phyloP scores from a whole-genome alignment of 2,113 vertebrate genomes.

The Gymnogyps californianus region DNA sequence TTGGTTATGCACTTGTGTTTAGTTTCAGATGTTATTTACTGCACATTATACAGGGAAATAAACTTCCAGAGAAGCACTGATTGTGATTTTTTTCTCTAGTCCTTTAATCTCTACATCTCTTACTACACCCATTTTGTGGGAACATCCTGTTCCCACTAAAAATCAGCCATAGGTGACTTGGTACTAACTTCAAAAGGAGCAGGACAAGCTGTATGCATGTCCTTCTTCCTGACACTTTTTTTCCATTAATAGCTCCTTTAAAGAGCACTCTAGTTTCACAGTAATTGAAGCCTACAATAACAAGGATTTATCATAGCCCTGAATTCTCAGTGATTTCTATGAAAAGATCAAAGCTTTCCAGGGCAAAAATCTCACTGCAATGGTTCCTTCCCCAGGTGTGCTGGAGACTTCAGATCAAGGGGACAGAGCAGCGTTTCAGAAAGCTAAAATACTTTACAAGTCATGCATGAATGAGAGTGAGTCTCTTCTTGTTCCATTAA shows the following conservation, averaged over 20 bases:
- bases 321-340: background rate
- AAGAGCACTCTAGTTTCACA: background rate
- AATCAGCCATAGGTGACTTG: background rate
- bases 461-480: constrained; percentile 97
- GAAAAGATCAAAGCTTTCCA: background rate
- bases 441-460: constrained; percentile 90
- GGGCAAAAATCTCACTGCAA: background rate
- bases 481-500: constrained; percentile 17
- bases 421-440: constrained; percentile 88
- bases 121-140: background rate
- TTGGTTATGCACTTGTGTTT: background rate
- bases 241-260: background rate
- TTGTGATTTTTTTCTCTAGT: background rate
- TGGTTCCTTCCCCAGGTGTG: constrained; percentile 77
- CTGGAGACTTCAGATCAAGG: constrained; percentile 77
- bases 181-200: background rate
- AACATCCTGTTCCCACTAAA: background rate
- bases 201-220: background rate
- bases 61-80: background rate
- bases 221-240: background rate
- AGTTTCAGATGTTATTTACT: background rate
- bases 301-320: background rate
- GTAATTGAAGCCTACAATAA: background rate
- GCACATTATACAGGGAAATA: background rate
- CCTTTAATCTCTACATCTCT: constrained; percentile 1